These are phyloP conservation scores for Coryphaenoides rupestris DNA, from an alignment of 2,113 vertebrate genomes.

Conservation along the genomic window DNA sequence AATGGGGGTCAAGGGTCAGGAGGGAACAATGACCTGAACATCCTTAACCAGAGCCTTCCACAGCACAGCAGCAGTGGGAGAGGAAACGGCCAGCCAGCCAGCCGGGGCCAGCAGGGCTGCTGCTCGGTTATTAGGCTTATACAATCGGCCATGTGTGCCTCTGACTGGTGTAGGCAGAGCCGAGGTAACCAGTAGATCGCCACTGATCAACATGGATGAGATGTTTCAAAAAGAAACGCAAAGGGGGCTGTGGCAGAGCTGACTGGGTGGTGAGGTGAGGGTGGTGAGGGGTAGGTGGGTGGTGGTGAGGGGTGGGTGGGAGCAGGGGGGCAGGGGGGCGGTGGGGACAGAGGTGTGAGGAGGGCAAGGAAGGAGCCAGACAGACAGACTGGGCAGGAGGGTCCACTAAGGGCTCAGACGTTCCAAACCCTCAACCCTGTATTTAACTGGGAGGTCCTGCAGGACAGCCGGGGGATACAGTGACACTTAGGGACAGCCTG, in stretches of 20 bases:
- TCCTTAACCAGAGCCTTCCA: constrained; percentile 39
- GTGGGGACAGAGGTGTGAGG: constrained; percentile 30
- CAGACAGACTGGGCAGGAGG: constrained; percentile 44
- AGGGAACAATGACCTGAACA: constrained; percentile 58
- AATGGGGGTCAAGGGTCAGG: constrained; percentile 41
- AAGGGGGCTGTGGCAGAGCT: constrained; percentile 24
- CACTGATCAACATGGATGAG: constrained; percentile 43
- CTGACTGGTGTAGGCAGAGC: constrained; percentile 61
- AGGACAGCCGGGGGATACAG: constrained; percentile 63
- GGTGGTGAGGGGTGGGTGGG: too few relatives aligned
- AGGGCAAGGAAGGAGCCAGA: too few relatives aligned
- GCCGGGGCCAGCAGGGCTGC: too few relatives aligned
- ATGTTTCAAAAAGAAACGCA: constrained; percentile 61
- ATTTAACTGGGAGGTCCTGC: constrained; percentile 62
- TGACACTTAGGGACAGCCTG: constrained; percentile 56
- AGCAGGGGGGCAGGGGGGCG: not conserved
- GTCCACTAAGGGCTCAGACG: constrained; percentile 53
- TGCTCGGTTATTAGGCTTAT: constrained; percentile 61
- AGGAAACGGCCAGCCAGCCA: constrained; percentile 60
- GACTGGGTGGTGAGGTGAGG: constrained; percentile 22
- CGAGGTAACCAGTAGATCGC: constrained; percentile 51
- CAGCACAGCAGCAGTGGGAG: constrained; percentile 48
- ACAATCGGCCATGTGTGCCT: constrained; percentile 74
- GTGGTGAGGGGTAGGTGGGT: too few relatives aligned
- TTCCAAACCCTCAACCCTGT: constrained; percentile 48